Base-by-base conservation (phyloP, 35 echinoderm and acorn worm species). In the Lytechinus variegatus region DNA sequence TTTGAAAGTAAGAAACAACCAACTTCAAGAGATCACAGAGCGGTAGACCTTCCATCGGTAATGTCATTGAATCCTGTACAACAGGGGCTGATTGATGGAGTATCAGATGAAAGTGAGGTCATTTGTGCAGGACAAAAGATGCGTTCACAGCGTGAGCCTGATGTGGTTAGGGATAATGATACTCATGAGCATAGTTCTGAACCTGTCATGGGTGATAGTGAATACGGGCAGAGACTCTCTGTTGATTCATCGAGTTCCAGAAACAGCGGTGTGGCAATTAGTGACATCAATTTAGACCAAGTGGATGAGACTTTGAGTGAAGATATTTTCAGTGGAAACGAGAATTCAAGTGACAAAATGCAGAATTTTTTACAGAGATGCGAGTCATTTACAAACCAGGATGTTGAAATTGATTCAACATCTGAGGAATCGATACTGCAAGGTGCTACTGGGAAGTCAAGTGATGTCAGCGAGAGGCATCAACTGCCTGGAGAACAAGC, bases 71-170 rank as follows among this genome's bases (percentile, higher is more conserved):
- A 16, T 24, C 21, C 66, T 79, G 7, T 79, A 16, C 66, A 24
- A 79, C 66, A 79, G 66, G 66, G 66, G n/a, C n/a, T 24, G 21
- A 5, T 5, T 5, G 66, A 79, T 79, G 66, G 66, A n/a, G n/a
- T 79, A 79, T 79, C 66, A 6, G 66, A 79, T 79, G 66, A 79
- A 79, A 79, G 66, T 79, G 66, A 79, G 66, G 19, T 79, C 16
- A 79, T 79, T 24, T 79, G 66, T 79, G 66, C 66, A 79, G 66
- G 66, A 79, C 66, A 79, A 24, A 79, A 79, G 66, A 79, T 79
- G 66, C 19, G 0, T 16, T 79, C 66, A n/a, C 66, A 79, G 4
- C 19, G 1, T 79, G 19, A 79, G 66, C 66, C 6, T 79, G 66
- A 79, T 79, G 66, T 7, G n/a, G 66, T n/a, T 24, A 19, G 4